Base-by-base conservation (phyloP, 2,797 vertebrate species). In the Hydrocynus forskahlii region DNA sequence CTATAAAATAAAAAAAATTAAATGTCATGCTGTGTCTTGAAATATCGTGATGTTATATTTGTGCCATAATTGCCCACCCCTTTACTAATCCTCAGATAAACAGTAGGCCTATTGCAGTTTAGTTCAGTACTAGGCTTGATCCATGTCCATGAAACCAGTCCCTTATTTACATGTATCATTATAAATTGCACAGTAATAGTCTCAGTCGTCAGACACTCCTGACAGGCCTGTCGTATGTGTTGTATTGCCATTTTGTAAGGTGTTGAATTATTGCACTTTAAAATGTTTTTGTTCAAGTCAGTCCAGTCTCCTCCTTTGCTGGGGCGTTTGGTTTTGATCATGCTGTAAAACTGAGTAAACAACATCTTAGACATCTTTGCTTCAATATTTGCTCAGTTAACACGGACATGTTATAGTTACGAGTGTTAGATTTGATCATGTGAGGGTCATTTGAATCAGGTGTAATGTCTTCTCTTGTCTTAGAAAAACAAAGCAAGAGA, bases 321-420 rank as follows among this genome's bases (percentile, higher is more conserved):
- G 40, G 29, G 35, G 35, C 77, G 66, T 38, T 77, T 75, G 38
- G 55, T 70, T 38, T 75, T 75, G 38, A 64, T 70, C 57, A 43
- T 78, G 71, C 70, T 82, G 60, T 75, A 73, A 84, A 84, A 80
- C 55, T 76, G 67, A 76, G 83, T 72, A 80, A 84, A 86, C 23
- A 73, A 12, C 63, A 25, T 84, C 8, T 67, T 38, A 16, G 40
- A 50, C 48, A 81, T 71, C 66, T 13, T 29, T 79, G 75, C 21
- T 66, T 70, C 82, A 80, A 82, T 85, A 85, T 87, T 87, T 83
- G 83, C 50, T 63, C 54, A 78, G 76, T 54, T 83, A 77, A 81
- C 70, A 57, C 38, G 19, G 66, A 83, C 23, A 68, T 7, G 6
- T 43, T 43, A 25, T 54, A 75, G 35, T 74, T 67, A 64, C 45